These are phyloP conservation scores for Gambelia wislizenii DNA, from an alignment of 2,797 vertebrate species.

Conservation along the genomic window DNA sequence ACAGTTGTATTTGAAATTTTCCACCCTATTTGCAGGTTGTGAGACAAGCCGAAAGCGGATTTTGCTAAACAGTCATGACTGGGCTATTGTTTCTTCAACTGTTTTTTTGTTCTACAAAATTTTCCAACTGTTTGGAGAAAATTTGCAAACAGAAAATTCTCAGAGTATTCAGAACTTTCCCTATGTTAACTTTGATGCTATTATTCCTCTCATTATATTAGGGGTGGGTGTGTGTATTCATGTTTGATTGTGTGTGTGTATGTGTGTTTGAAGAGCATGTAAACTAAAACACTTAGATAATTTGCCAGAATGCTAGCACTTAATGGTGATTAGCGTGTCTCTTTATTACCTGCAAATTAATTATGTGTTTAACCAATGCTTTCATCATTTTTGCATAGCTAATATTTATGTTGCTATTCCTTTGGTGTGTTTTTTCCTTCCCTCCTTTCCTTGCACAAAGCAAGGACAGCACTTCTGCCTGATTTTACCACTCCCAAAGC, in stretches of 20 bases:
- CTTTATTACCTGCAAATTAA: conserved; percentile 17
- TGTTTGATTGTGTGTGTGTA: background rate
- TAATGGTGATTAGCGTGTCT: conserved; percentile 21
- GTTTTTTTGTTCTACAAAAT: background rate
- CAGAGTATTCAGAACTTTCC: background rate
- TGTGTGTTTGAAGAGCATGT: background rate
- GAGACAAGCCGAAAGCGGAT: background rate
- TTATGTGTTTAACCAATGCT: background rate
- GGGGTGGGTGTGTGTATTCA: background rate
- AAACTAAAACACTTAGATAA: conserved; percentile 16
- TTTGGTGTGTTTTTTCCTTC: conserved; percentile 15
- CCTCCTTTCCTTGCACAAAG: background rate
- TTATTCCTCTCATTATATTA: background rate
- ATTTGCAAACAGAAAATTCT: background rate
- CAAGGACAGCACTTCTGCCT: background rate
- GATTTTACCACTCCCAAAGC: background rate
- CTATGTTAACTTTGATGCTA: background rate
- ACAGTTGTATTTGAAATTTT: background rate
- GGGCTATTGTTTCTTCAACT: background rate
- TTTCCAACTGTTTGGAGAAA: background rate
- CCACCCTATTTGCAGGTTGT: background rate
- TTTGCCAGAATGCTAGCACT: background rate
- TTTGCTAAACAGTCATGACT: background rate
- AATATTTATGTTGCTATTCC: background rate
- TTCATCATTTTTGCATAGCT: conserved; percentile 15